Conservation (phyloP, 2,888 invertebrate genomes). For the Sepiola atlantica region DNA sequence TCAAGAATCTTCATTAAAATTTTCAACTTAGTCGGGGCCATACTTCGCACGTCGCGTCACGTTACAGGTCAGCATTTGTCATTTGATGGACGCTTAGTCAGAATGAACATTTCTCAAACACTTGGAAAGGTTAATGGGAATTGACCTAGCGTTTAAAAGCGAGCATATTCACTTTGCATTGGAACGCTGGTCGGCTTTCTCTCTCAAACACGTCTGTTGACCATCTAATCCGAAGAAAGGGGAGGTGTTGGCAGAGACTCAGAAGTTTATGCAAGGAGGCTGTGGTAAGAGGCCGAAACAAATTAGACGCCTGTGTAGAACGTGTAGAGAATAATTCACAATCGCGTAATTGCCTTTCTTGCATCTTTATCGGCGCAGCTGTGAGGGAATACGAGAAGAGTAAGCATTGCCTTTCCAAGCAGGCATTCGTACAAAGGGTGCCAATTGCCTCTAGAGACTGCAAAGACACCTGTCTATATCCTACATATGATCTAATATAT, state of each 20-base stretch:
- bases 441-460: no score
- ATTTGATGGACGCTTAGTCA: background rate
- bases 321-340: background rate
- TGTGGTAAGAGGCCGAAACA: background rate
- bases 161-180: background rate
- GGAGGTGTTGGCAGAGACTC: background rate
- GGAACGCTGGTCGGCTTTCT: background rate
- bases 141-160: background rate
- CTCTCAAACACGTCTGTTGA: background rate
- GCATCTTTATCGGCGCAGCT: no score
- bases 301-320: background rate
- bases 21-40: background rate
- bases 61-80: background rate
- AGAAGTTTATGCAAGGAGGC: background rate
- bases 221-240: background rate
- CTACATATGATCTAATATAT: no score
- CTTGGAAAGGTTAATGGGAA: background rate
- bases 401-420: no score
- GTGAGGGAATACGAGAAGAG: no score
- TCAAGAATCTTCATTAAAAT: background rate
- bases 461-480: no score
- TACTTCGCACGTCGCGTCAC: background rate
- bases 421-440: no score
- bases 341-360: background rate
- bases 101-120: background rate